A percentile compares a stretch with the other conserved stretches of the same genome.
These are phyloP conservation scores for Drosophila sp. DNA, from an alignment of 1,140 invertebrate species.

Conservation along the genomic window DNA sequence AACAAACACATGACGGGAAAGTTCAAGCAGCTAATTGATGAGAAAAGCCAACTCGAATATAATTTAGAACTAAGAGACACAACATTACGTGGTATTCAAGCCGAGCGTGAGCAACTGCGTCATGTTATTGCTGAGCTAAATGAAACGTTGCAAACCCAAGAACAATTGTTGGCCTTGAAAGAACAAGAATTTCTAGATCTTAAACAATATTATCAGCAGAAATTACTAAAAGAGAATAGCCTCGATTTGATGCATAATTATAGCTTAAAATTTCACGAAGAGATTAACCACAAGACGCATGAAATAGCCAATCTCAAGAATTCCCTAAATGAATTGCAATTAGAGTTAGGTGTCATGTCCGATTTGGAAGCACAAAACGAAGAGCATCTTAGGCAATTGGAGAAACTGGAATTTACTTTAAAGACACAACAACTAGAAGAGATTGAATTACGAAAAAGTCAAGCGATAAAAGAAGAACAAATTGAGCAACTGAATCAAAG, in stretches of 20 bases:
- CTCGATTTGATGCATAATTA: conserved; percentile 66
- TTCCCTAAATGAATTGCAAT: conserved; percentile 52
- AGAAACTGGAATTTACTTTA: conserved; percentile 62
- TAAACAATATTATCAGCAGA: conserved; percentile 66
- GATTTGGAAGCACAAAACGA: conserved; percentile 66
- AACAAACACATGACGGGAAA: conserved; percentile 71
- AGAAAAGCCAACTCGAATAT: conserved; percentile 53
- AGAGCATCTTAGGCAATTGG: conserved; percentile 63
- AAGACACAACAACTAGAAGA: conserved; percentile 59
- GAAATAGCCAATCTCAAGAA: conserved; percentile 67
- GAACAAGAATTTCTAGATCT: conserved; percentile 68
- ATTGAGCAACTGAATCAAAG: conserved; percentile 43
- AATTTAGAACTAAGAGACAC: conserved; percentile 49
- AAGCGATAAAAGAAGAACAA: conserved; percentile 54
- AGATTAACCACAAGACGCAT: conserved; percentile 68
- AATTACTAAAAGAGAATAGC: conserved; percentile 56
- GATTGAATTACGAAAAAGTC: conserved; percentile 33
- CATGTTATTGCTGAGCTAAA: conserved; percentile 60
- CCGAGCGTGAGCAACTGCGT: conserved; percentile 61
- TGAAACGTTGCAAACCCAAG: conserved; percentile 61
- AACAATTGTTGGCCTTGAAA: conserved; percentile 55
- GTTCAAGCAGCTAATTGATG: conserved; percentile 63
- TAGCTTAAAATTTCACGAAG: conserved; percentile 65
- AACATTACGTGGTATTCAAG: conserved; percentile 40
- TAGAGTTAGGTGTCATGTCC: conserved; percentile 58